Evolutionary conservation across 2,888 invertebrate genomes (phyloP), one percentile per base, ranked within the genome.

Genomic region (Penaeus monodon): DNA sequence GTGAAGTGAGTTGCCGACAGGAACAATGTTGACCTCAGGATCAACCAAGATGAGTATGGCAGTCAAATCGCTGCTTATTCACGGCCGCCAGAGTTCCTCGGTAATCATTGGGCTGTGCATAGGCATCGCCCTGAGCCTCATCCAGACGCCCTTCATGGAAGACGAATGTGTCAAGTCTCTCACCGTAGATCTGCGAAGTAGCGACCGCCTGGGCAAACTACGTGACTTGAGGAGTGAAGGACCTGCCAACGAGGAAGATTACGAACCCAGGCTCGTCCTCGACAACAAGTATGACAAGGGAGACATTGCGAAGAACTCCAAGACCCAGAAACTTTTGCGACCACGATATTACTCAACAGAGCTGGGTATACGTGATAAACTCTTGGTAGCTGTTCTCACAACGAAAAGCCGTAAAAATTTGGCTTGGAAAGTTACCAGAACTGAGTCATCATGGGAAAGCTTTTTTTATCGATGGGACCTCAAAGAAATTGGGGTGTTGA

Each of bases 301-400:
- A 70, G 83, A 87, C 7, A 24, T 49, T 22, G 57, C 76, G 0
- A 86, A 86, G 49, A 33, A 65, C 12, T 33, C 81, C 14, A 86
- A 86, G 64, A 44, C 88, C 4, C 84, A 86, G 77, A 85, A 89
- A 68, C 64, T 89, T 6, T 66, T 86, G 49, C 94, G 99, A 3
- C 98, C 98, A 0, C 94, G 98, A 38, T 99, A 98, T 93, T 98
- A 97, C 92, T 97, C 97, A 79, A 97, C 98, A 0, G 99, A 99
- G 92, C 94, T 99, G 85, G 98, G 98, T 29, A 98, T 99, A 91
- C 94, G 96, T 89, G 97, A 97, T 90, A 97, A 97, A 91, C 92
- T 98, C 24, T 96, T 98, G 91, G 95, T 97, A 64, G 97, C 96
- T 29, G 95, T 98, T 66, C 93, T 98, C 91, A 96, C 96, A 29